These are phyloP conservation scores for Elephantulus edwardii DNA, from an alignment of 2,113 vertebrate species.

Conservation along the genomic window DNA sequence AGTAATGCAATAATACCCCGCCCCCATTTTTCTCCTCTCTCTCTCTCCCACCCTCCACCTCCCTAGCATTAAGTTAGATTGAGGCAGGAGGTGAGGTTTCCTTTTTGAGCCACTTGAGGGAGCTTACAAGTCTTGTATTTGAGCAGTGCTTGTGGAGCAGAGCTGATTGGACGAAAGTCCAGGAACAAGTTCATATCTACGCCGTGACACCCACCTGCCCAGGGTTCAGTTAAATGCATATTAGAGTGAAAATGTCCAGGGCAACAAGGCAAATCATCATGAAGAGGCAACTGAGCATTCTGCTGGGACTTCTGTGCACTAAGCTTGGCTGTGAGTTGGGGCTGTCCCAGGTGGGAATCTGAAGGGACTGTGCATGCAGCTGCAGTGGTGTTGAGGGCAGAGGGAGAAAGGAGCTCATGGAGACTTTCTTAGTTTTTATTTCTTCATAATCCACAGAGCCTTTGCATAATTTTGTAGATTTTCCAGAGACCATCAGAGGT, in stretches of 20 bases:
- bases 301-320: constrained; percentile 54
- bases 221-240: background rate
- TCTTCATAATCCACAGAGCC: too few species aligned
- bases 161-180: background rate
- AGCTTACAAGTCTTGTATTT: too few species aligned
- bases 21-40: fast-evolving
- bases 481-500: background rate
- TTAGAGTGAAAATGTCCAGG: background rate
- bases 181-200: background rate
- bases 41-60: background rate
- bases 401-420: background rate
- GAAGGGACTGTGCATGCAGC: background rate
- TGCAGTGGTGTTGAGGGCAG: background rate
- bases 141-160: background rate
- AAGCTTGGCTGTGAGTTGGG: constrained; percentile 56
- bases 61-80: background rate
- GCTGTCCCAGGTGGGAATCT: background rate
- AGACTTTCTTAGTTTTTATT: background rate
- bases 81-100: background rate
- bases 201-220: background rate
- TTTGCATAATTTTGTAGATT: background rate
- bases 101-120: background rate
- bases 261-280: background rate
- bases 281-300: background rate
- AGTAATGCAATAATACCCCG: background rate